Conservation (phyloP, 2,113 vertebrate species). For the Circaetus gallicus region DNA sequence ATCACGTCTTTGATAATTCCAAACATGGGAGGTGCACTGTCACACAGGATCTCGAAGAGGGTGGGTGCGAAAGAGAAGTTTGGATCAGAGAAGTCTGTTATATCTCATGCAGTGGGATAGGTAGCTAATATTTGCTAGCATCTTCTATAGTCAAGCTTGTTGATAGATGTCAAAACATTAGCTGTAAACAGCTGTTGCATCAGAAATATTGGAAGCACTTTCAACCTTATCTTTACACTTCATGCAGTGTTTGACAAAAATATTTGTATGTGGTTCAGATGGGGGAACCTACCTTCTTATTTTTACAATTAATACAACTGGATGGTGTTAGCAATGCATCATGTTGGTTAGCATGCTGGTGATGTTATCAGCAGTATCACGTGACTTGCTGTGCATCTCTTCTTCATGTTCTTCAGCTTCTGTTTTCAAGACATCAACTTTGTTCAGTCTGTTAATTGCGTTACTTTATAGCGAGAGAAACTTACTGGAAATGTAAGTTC, state of each 20-base stretch:
- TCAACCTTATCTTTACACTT: background rate
- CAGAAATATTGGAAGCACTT: background rate
- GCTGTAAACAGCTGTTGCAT: background rate
- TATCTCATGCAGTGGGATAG: background rate
- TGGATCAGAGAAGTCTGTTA: background rate
- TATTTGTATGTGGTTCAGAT: background rate
- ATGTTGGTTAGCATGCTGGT: background rate
- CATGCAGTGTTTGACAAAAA: background rate
- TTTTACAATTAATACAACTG: background rate
- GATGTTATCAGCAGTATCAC: background rate
- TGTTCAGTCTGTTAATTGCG: background rate
- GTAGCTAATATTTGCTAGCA: background rate
- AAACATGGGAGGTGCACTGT: background rate
- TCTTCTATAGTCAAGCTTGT: background rate
- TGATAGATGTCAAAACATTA: background rate
- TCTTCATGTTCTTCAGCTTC: background rate
- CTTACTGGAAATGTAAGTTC: background rate
- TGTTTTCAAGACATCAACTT: constrained; percentile 10
- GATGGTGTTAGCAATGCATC: background rate
- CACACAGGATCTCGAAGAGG: background rate
- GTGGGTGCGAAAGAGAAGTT: background rate
- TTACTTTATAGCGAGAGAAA: constrained; percentile 20
- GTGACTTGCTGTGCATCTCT: background rate
- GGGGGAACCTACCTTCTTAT: background rate
- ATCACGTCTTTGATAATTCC: background rate